phyloP scores from a whole-genome alignment of 2,888 invertebrate species.

The Theodoxus fluviatilis region DNA sequence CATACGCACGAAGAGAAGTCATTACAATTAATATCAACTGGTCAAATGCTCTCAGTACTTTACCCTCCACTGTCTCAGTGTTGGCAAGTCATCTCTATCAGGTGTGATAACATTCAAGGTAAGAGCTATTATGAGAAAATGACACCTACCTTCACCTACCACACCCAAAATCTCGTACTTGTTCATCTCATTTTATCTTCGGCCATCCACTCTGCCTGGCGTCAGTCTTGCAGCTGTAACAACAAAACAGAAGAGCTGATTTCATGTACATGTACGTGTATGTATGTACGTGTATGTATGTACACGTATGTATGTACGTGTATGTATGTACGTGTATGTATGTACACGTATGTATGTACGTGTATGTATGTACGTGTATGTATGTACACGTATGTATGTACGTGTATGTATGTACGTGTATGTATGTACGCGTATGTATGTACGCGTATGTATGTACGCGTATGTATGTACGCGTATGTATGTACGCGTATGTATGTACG shows the following conservation, averaged over 20 bases:
- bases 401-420: neutral
- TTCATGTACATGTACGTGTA: neutral
- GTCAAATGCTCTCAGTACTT: too few relatives aligned
- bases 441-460: neutral
- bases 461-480: neutral
- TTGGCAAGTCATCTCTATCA: neutral
- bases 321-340: neutral
- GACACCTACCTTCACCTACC: slow-evolving; percentile 63
- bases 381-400: neutral
- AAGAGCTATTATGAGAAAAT: neutral
- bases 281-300: neutral
- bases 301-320: neutral
- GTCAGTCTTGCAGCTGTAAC: neutral
- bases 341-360: slow-evolving; percentile 11
- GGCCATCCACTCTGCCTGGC: slow-evolving; percentile 28
- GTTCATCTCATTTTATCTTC: slow-evolving; percentile 61
- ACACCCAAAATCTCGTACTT: slow-evolving; percentile 65
- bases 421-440: neutral
- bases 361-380: slow-evolving; percentile 2
- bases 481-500: too few relatives aligned
- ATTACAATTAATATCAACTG: too few relatives aligned
- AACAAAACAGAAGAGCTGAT: neutral
- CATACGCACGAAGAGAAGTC: too few relatives aligned
- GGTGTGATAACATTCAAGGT: neutral
- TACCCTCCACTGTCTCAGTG: neutral